Evolutionary conservation across 2,113 vertebrate genomes (phyloP).

Genomic region (Euleptes europaea): DNA sequence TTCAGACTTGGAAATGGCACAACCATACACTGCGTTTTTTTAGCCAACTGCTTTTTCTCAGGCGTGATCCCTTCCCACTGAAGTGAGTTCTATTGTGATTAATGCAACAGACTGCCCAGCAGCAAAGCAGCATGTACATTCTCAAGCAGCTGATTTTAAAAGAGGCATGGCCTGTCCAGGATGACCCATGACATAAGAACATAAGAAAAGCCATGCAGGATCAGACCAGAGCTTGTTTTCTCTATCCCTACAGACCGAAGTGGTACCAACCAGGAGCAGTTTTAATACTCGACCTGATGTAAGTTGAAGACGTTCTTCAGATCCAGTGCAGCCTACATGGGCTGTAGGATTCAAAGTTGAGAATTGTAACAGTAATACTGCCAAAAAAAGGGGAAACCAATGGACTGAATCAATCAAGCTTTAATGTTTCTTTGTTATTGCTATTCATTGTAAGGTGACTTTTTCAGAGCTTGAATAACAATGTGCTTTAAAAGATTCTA

Average conservation of each 20-base stretch:
- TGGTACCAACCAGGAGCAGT: too few relatives aligned
- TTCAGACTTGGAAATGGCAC: not conserved
- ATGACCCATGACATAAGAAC: too few relatives aligned
- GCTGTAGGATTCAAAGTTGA: not conserved
- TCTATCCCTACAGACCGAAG: too few relatives aligned
- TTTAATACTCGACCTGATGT: too few relatives aligned
- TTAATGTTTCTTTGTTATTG: not conserved
- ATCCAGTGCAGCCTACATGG: too few relatives aligned
- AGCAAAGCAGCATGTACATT: too few relatives aligned
- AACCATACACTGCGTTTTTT: not conserved
- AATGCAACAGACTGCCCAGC: too few relatives aligned
- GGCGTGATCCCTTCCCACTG: not conserved
- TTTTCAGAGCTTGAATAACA: not conserved
- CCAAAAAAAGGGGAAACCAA: not conserved
- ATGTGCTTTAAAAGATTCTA: not conserved
- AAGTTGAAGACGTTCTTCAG: too few relatives aligned
- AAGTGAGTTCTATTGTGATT: not conserved
- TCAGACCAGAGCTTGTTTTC: too few relatives aligned
- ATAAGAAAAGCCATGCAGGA: too few relatives aligned
- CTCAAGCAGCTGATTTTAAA: too few relatives aligned
- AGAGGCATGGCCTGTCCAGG: too few relatives aligned
- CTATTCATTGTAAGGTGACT: not conserved
- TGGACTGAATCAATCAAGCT: not conserved
- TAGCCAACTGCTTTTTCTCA: not conserved
- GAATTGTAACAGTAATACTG: not conserved